phyloP scores from a whole-genome alignment of 2,888 invertebrate genomes.

The Steromphala cineraria region DNA sequence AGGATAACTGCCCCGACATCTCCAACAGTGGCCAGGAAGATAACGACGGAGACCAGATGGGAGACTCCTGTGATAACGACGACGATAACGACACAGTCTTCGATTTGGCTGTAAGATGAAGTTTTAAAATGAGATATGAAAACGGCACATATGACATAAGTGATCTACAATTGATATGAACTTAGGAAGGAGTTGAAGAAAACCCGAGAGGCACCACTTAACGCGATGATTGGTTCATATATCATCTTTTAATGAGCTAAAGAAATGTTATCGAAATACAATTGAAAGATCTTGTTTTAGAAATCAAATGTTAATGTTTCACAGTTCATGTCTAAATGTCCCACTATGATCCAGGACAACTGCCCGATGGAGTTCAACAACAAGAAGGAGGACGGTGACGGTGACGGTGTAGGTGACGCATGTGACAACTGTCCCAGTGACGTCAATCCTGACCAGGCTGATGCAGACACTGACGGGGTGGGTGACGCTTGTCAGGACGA shows the following conservation, averaged over 20 bases:
- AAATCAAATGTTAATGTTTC: no score
- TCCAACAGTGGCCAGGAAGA: constrained; percentile 87
- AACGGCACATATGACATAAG: no score
- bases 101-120: constrained; percentile 72
- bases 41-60: constrained; percentile 51
- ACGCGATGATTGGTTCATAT: no score
- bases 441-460: constrained; percentile 84
- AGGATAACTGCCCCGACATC: constrained; percentile 88
- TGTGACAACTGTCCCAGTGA: constrained; percentile 72
- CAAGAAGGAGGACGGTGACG: constrained; percentile 79
- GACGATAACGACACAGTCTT: constrained; percentile 59
- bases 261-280: no score
- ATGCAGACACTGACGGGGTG: constrained; percentile 88
- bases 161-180: no score
- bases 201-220: no score
- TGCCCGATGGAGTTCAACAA: constrained; percentile 91
- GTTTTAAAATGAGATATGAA: no score
- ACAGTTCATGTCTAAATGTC: no score
- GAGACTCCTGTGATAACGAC: constrained; percentile 62
- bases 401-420: constrained; percentile 70
- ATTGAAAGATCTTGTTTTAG: no score
- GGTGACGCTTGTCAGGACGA: constrained; percentile 87
- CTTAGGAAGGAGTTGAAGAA: no score
- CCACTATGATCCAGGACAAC: constrained; percentile 82
- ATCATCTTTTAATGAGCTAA: no score